phyloP scores from a whole-genome alignment of 1,140 invertebrate species.

The Euborellia annulipes region DNA sequence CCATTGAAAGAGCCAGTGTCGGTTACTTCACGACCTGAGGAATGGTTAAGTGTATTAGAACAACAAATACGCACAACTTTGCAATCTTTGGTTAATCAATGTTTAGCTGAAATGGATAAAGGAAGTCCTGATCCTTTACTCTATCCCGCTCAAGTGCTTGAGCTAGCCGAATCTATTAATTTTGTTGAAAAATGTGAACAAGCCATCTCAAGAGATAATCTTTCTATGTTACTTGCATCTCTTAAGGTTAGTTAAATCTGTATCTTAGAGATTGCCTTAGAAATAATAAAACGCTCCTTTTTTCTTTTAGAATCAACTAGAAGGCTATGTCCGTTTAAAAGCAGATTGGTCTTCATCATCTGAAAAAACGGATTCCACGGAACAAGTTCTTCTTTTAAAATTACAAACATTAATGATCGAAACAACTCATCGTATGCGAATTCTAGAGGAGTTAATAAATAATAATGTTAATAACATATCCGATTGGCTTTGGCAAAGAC shows the following conservation, averaged over 20 bases:
- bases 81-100: slow-evolving; percentile 45
- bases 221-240: slow-evolving; percentile 34
- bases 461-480: slow-evolving; percentile 40
- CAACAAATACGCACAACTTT: slow-evolving; percentile 37
- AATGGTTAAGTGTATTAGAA: too few relatives aligned
- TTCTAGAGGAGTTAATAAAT: slow-evolving; percentile 61
- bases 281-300: not conserved
- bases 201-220: slow-evolving; percentile 47
- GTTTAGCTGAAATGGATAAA: slow-evolving; percentile 38
- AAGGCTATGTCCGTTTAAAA: slow-evolving; percentile 43
- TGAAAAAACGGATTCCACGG: slow-evolving; percentile 9
- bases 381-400: slow-evolving; percentile 42
- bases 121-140: slow-evolving; percentile 50
- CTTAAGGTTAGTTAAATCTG: slow-evolving; percentile 19
- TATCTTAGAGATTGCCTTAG: too few relatives aligned
- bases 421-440: slow-evolving; percentile 74
- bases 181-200: slow-evolving; percentile 74
- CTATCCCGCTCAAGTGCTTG: slow-evolving; percentile 77
- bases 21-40: slow-evolving; percentile 33
- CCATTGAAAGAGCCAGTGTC: slow-evolving; percentile 54
- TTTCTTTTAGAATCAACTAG: slow-evolving; percentile 34
- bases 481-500: slow-evolving; percentile 91
- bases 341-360: slow-evolving; percentile 15
- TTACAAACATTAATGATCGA: slow-evolving; percentile 75
- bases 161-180: slow-evolving; percentile 46